phyloP scores from a whole-genome alignment of 2,888 invertebrate genomes.

The Neoascia interrupta region DNA sequence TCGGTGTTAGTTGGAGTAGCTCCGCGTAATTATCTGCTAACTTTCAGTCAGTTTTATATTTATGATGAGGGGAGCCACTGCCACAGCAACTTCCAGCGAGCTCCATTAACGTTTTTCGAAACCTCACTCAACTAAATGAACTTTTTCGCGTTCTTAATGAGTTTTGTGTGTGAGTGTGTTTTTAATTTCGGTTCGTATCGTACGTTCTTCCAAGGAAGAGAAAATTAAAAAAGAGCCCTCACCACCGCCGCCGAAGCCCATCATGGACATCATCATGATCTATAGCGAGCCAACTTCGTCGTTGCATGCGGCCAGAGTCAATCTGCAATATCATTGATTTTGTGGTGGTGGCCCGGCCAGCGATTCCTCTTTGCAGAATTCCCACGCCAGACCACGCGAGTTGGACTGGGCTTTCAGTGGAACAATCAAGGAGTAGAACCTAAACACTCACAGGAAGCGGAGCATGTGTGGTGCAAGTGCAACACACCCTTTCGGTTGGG shows the following conservation, averaged over 20 bases:
- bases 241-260: constrained; percentile 39
- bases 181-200: constrained; percentile 65
- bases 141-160: constrained; percentile 70
- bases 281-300: constrained; percentile 64
- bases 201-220: constrained; percentile 69
- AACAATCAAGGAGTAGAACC: constrained; percentile 29
- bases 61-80: constrained; percentile 65
- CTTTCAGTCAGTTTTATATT: constrained; percentile 70
- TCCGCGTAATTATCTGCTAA: constrained; percentile 69
- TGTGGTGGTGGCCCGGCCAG: constrained; percentile 39
- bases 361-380: constrained; percentile 53
- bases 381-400: too few relatives aligned
- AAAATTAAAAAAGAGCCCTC: constrained; percentile 67
- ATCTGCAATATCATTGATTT: constrained; percentile 68
- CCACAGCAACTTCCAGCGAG: constrained; percentile 44
- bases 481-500: constrained; percentile 50
- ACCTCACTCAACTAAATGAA: constrained; percentile 70
- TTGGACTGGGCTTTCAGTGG: constrained; percentile 19
- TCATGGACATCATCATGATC: constrained; percentile 64
- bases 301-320: constrained; percentile 57
- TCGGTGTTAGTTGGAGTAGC: constrained; percentile 70
- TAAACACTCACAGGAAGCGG: not conserved
- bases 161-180: constrained; percentile 69
- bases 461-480: not conserved
- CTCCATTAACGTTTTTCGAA: constrained; percentile 69